Base-by-base conservation (phyloP, 2,888 invertebrate genomes). In the Tetramorium bicarinatum region DNA sequence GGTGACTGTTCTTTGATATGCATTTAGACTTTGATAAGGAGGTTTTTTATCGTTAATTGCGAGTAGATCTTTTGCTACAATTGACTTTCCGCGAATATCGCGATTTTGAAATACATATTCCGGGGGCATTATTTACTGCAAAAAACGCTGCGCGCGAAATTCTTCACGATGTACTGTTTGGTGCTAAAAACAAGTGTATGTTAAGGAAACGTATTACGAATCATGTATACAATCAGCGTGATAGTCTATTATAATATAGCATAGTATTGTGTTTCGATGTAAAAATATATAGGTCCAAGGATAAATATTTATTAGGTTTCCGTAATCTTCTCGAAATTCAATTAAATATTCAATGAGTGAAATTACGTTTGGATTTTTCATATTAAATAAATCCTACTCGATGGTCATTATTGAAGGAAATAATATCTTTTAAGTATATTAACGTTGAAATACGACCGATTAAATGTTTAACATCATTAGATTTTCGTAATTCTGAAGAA, bases 41-140 rank as follows among this genome's bases (percentile, higher is more conserved):
- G 49, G 56, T 47, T 47, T 82, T 90, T 86, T 77, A 59, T 59
- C 66, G 67, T 77, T 69, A 72, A 74, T 66, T 62, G 74, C 76
- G 74, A 59, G 9, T 72, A 77, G 77, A 34, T 52, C 44, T 66
- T 59, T 82, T 76, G 76, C 69, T 76, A 75, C 75, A 77, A 83
- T 25, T 66, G 38, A 81, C 75, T 61, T 82, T 79, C 13, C 76
- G 54, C 67, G 76, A 84, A 76, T 71, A 52, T 82, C 64, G 64
- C 64, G 62, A 80, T 82, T 80, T 72, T 77, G 56, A 62, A 84
- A 69, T 76, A 86, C 85, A 83, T 88, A 87, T 89, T 90, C 90
- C 86, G 81, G 92, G 92, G 90, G 91, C 91, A 91, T 92, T 92
- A 91, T 89, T 90, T n/a, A 72, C 61, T 61, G 47, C 59, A 41